Base-by-base conservation (phyloP, 2,888 invertebrate genomes). In the Pandemis corylana region DNA sequence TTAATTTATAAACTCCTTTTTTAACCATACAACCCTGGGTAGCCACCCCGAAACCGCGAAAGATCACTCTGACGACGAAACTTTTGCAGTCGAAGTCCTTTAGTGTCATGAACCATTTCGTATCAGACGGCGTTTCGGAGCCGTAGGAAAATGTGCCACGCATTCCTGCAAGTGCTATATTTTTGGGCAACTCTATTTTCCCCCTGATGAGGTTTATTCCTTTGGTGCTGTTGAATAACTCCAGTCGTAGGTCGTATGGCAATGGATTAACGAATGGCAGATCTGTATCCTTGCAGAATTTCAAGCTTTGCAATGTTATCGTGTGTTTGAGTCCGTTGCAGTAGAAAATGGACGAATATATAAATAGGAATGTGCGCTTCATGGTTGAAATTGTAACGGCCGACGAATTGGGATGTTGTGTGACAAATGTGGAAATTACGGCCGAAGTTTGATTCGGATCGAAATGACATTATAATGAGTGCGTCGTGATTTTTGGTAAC, bases 1-100 rank as follows among this genome's bases (percentile, higher is more conserved):
- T 53, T 0, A 72, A 6, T 12, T 36, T n/a, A 53, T 72, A 72
- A 9, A 10, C 9, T n/a, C 68, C 68, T 63, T 72, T 72, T 15
- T 68, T 68, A 1, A 72, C 0, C 12, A n/a, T 44, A 41, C 72
- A 72, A 12, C 53, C 36, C 13, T n/a, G 36, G 5, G 53, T 28
- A 7, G 72, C 46, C 7, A 68, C 0, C 0, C 51, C 51, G 5
- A 44, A 6, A 6, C 28, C 5, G 1, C 20, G 13, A 12, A 68
- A 44, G 12, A 42, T 5, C 36, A 15, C 7, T 62, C 44, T 68
- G n/a, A 20, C 5, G 10, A 72, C 10, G 6, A 12, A 4, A 7
- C n/a, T 61, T 0, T n/a, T 7, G 15, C 72, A 72, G 2, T 61
- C 13, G 0, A 72, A 20, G 12, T 63, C 42, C 0, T 68, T 68